phyloP scores from a whole-genome alignment of 2,888 invertebrate species.

The Melipona beecheii region DNA sequence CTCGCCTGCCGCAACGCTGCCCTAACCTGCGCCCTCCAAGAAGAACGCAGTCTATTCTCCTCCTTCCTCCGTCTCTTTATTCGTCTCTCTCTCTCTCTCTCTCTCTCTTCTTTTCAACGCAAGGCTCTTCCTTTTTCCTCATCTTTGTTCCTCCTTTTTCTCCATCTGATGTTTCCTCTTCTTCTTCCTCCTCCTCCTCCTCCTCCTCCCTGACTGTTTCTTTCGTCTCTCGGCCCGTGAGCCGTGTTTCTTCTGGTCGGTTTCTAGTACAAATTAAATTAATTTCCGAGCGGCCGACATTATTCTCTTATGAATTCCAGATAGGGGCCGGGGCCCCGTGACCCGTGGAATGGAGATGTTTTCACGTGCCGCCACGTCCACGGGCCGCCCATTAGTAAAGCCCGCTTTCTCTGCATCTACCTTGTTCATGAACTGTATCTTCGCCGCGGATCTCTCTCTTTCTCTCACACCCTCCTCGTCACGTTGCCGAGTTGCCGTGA shows the following conservation, averaged over 20 bases:
- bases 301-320: slow-evolving; percentile 81
- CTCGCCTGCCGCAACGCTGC: slow-evolving; percentile 54
- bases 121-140: not conserved
- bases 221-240: slow-evolving; percentile 10
- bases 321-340: slow-evolving; percentile 63
- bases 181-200: not conserved
- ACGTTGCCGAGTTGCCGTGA: no score
- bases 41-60: slow-evolving; percentile 52
- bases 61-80: slow-evolving; percentile 23
- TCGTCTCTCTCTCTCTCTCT: not conserved
- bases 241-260: slow-evolving; percentile 61
- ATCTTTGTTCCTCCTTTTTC: not conserved
- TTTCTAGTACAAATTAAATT: slow-evolving; percentile 82
- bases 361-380: slow-evolving; percentile 69
- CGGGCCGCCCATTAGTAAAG: slow-evolving; percentile 73
- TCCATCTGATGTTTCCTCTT: not conserved
- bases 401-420: slow-evolving; percentile 57
- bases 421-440: slow-evolving; percentile 53
- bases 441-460: slow-evolving; percentile 27
- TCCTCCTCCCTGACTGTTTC: not conserved
- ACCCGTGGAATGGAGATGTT: slow-evolving; percentile 78
- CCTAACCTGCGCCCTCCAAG: slow-evolving; percentile 70
- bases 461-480: not conserved
- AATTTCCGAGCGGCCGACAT: slow-evolving; percentile 79
- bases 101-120: no score